These are phyloP conservation scores for Syngnathoides biaculeatus DNA, from an alignment of 2,113 vertebrate genomes.

Conservation along the genomic window DNA sequence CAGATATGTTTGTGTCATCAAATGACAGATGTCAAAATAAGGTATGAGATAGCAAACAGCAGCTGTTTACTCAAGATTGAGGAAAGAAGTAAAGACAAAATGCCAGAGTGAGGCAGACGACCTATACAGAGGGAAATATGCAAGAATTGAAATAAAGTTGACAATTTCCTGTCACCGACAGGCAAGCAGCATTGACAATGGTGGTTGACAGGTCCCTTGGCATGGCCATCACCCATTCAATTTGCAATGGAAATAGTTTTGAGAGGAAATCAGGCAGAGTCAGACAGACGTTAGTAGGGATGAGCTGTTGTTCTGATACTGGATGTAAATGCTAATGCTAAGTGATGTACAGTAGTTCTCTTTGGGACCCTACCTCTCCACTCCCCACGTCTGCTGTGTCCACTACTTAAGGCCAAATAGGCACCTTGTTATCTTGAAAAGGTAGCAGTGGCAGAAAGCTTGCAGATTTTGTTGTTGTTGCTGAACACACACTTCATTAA, in stretches of 20 bases:
- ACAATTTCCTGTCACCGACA: constrained; percentile 64
- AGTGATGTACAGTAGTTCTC: background rate
- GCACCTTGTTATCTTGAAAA: constrained; percentile 53
- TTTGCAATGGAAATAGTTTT: constrained; percentile 62
- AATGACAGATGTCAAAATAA: constrained; percentile 50
- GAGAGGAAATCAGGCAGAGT: constrained; percentile 54
- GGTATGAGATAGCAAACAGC: constrained; percentile 26
- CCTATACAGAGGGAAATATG: constrained; percentile 36
- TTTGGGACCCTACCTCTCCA: background rate
- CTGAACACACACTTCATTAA: constrained; percentile 10
- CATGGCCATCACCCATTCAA: constrained; percentile 50
- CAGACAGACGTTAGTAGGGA: constrained; percentile 18
- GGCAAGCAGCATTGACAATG: constrained; percentile 57
- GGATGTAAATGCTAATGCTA: no score
- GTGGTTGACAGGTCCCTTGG: constrained; percentile 56
- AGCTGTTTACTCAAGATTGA: constrained; percentile 32
- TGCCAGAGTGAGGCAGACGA: constrained; percentile 20
- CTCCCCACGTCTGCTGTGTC: constrained; percentile 5
- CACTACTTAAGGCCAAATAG: constrained; percentile 39
- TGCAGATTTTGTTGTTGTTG: constrained; percentile 17
- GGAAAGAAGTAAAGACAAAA: constrained; percentile 24
- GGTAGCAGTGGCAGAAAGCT: constrained; percentile 31
- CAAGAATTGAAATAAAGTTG: constrained; percentile 55
- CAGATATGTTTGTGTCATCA: constrained; percentile 41
- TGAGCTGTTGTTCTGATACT: background rate